These are phyloP conservation scores for Misgurnus mizolepis DNA, from an alignment of 2,113 vertebrate genomes.

Conservation along the genomic window DNA sequence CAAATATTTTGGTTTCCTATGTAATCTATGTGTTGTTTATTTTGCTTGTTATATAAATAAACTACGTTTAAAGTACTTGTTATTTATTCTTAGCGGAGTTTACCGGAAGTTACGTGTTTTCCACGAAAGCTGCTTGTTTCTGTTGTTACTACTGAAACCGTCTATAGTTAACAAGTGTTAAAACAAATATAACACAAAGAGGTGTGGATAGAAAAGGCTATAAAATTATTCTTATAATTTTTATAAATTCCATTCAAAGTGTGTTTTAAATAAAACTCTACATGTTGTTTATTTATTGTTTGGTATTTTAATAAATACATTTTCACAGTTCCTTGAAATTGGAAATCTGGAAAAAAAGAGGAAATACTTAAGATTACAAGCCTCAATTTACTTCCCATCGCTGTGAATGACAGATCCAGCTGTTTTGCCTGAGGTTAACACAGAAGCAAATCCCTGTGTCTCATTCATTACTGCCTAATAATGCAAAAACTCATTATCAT, in stretches of 20 bases:
- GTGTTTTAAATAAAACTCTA: background rate
- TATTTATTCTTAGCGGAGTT: too few relatives aligned
- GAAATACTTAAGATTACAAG: background rate
- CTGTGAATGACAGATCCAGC: conserved; percentile 34
- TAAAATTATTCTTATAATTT: background rate
- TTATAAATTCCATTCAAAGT: too few relatives aligned
- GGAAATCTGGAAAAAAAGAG: background rate
- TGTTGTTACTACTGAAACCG: too few relatives aligned
- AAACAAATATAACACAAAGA: too few relatives aligned
- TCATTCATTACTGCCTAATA: conserved; percentile 45
- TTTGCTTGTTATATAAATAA: too few relatives aligned
- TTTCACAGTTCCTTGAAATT: background rate
- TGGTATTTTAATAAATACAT: background rate
- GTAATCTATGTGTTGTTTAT: too few relatives aligned
- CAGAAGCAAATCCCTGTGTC: conserved; percentile 18
- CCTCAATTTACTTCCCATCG: conserved; percentile 23
- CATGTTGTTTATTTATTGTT: conserved; percentile 16
- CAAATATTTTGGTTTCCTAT: too few relatives aligned
- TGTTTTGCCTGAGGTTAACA: conserved; percentile 34
- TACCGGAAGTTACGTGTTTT: too few relatives aligned
- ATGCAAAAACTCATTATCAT: conserved; percentile 44
- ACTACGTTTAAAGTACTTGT: too few relatives aligned
- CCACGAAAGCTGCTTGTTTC: too few relatives aligned
- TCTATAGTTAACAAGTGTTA: too few relatives aligned
- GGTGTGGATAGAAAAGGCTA: background rate